phyloP scores from a whole-genome alignment of 2,888 invertebrate species.

The Scaeva pyrastri region DNA sequence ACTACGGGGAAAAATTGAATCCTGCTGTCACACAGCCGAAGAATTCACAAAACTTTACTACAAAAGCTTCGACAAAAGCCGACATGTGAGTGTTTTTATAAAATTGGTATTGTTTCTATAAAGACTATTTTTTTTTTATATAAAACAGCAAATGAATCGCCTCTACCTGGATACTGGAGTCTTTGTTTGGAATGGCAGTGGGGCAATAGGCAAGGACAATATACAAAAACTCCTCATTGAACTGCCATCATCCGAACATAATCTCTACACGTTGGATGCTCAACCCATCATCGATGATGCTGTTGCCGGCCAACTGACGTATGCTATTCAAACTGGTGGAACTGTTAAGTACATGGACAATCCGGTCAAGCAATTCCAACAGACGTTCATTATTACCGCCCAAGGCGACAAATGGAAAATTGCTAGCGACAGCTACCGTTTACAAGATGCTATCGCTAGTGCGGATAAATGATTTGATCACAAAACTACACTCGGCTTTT shows the following conservation, averaged over 20 bases:
- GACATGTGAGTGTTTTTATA: conserved; percentile 87
- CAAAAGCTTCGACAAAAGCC: conserved; percentile 93
- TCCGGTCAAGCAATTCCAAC: conserved; percentile 89
- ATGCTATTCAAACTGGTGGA: conserved; percentile 93
- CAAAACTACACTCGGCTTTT: conserved; percentile 17
- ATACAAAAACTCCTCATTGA: conserved; percentile 94
- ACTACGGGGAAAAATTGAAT: conserved; percentile 88
- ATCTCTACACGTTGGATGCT: conserved; percentile 91
- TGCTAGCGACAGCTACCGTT: conserved; percentile 93
- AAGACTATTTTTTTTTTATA: conserved; percentile 75
- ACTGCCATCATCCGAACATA: conserved; percentile 92
- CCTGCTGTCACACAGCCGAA: conserved; percentile 93
- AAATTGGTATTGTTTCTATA: background rate
- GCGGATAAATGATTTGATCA: conserved; percentile 61
- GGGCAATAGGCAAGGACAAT: conserved; percentile 90
- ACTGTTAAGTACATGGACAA: conserved; percentile 89
- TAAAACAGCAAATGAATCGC: conserved; percentile 88
- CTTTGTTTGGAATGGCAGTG: conserved; percentile 97
- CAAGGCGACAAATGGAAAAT: conserved; percentile 97
- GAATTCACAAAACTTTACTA: conserved; percentile 96
- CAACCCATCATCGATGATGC: conserved; percentile 93
- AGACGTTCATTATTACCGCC: conserved; percentile 94
- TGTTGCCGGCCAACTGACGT: conserved; percentile 91
- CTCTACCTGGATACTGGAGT: conserved; percentile 93
- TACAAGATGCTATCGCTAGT: conserved; percentile 86